Percentiles rank a stretch among this genome's conserved stretches.
These are phyloP conservation scores for Colossoma macropomum DNA, from an alignment of 2,113 vertebrate genomes.

Conservation along the genomic window DNA sequence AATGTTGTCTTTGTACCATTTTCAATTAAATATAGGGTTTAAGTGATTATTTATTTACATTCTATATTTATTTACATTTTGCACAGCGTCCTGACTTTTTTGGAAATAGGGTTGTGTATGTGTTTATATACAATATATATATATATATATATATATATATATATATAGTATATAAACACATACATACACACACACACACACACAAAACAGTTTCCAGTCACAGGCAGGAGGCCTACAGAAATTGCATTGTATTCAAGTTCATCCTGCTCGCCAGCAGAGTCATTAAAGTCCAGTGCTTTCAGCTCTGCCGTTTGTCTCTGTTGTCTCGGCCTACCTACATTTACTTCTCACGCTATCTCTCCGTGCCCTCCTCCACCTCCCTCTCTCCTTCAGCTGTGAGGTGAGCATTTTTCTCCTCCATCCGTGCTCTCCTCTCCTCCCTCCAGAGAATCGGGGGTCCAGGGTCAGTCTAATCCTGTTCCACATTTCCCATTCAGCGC, in stretches of 20 bases:
- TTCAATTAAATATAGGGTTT: too few relatives aligned
- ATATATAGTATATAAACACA: too few relatives aligned
- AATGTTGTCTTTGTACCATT: too few relatives aligned
- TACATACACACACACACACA: too few relatives aligned
- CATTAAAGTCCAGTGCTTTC: conserved; percentile 16
- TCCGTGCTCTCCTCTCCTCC: conserved; percentile 6
- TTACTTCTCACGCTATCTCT: not conserved
- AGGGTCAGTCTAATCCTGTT: conserved; percentile 19
- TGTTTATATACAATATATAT: too few relatives aligned
- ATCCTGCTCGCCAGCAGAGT: not conserved
- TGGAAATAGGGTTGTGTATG: too few relatives aligned
- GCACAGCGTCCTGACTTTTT: too few relatives aligned
- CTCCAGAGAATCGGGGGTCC: conserved; percentile 5
- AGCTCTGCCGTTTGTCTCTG: not conserved
- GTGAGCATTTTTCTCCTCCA: not conserved
- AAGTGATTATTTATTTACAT: too few relatives aligned
- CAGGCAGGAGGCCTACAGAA: too few relatives aligned
- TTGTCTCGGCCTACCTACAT: not conserved
- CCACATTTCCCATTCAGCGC: conserved; percentile 34
- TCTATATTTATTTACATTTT: too few relatives aligned
- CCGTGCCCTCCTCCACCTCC: not conserved
- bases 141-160: too few relatives aligned
- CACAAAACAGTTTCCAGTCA: too few relatives aligned
- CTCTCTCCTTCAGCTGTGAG: not conserved
- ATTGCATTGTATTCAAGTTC: not conserved